Conservation (phyloP, 2,113 vertebrate species). For the Tupaia tana region DNA sequence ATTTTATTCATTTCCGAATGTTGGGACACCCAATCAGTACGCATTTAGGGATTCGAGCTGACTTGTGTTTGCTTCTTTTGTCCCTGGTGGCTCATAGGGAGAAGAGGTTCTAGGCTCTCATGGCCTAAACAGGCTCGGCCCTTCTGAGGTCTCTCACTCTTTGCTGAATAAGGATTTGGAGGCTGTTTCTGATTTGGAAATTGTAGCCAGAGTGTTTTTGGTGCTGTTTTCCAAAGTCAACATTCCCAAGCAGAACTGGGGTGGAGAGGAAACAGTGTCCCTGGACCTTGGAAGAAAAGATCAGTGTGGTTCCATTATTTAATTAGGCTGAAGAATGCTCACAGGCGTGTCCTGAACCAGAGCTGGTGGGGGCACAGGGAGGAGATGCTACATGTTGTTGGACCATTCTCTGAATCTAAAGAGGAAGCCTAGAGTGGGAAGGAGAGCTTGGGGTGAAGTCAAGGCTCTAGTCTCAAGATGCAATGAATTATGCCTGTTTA, state of each 20-base stretch:
- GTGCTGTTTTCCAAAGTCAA: constrained; percentile 77
- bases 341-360: neutral
- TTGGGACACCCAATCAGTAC: neutral
- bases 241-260: constrained; percentile 72
- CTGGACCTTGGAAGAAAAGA: constrained; percentile 68
- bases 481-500: neutral
- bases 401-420: neutral
- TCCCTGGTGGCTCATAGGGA: neutral
- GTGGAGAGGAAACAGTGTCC: constrained; percentile 65
- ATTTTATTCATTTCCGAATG: neutral
- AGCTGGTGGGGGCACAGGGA: neutral
- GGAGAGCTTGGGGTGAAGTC: neutral
- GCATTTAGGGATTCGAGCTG: neutral
- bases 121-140: neutral
- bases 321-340: constrained; percentile 75
- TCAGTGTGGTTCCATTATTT: constrained; percentile 76
- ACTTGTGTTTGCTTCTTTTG: neutral
- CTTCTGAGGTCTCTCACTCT: neutral
- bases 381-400: neutral
- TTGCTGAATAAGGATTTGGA: constrained; percentile 55
- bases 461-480: neutral
- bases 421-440: neutral
- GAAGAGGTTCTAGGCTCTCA: constrained; percentile 7
- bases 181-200: constrained; percentile 80
- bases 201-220: constrained; percentile 61